Percentiles rank a stretch among this genome's conserved stretches.
Conservation (phyloP, 1,140 invertebrate species). For the Penaeus chinensis region DNA sequence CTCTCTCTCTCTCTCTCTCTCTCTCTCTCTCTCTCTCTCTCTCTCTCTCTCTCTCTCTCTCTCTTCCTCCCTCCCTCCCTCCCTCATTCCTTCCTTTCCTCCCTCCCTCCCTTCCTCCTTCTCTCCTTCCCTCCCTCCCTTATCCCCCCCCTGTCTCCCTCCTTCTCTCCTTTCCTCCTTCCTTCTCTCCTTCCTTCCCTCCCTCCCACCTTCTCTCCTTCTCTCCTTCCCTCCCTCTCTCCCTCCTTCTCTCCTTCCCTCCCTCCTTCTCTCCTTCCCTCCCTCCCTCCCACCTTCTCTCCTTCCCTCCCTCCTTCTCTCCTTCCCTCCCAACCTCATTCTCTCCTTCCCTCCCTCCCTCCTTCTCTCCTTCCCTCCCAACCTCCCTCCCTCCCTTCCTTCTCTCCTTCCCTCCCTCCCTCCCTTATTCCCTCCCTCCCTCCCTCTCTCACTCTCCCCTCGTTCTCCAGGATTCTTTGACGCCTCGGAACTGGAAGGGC, state of each 20-base stretch:
- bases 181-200: not conserved
- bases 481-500: constrained; percentile 49
- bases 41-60: not conserved
- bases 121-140: not conserved
- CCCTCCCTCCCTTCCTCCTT: not conserved
- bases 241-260: not conserved
- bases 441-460: not conserved
- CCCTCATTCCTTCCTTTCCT: not conserved
- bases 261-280: not conserved
- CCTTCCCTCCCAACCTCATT: too few relatives aligned
- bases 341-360: too few relatives aligned
- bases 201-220: not conserved
- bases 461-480: constrained; percentile 58
- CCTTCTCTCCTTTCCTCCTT: not conserved
- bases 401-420: not conserved
- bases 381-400: not conserved
- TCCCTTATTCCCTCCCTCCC: not conserved
- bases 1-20: too few relatives aligned
- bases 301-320: too few relatives aligned
- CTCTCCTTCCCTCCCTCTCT: not conserved
- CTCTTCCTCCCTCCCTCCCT: not conserved
- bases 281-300: not conserved
- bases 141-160: too few relatives aligned
- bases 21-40: too few relatives aligned
- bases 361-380: too few relatives aligned